These are phyloP conservation scores for Garra rufa DNA, from an alignment of 2,113 vertebrate genomes.

Conservation along the genomic window DNA sequence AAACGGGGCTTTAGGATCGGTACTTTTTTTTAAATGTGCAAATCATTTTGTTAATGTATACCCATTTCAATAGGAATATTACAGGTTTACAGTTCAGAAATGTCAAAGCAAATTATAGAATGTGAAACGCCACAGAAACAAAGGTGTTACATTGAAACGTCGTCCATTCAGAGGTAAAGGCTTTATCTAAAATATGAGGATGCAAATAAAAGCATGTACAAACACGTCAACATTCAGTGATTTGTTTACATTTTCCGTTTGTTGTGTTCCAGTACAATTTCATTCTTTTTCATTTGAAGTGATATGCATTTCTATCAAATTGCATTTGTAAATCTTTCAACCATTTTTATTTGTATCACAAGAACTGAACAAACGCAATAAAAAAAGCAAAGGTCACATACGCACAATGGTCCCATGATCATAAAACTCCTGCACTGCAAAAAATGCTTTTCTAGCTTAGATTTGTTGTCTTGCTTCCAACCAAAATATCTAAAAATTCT, in stretches of 20 bases:
- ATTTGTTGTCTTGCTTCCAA: too few species aligned
- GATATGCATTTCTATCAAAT: background rate
- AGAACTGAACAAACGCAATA: background rate
- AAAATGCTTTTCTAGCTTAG: too few species aligned
- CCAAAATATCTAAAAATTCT: too few species aligned
- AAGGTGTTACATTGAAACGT: background rate
- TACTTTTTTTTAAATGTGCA: background rate
- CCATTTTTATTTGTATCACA: background rate
- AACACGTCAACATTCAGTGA: conserved; percentile 35
- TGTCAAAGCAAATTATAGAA: conserved; percentile 4
- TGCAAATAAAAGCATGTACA: conserved; percentile 32
- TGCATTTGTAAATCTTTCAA: conserved; percentile 12
- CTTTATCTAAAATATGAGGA: conserved; percentile 25
- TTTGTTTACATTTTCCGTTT: conserved; percentile 25
- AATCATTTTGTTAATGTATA: background rate
- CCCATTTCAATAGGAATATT: background rate
- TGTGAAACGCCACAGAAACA: background rate
- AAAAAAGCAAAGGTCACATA: background rate
- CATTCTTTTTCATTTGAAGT: background rate
- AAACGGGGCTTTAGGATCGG: background rate
- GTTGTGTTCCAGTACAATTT: conserved; percentile 25
- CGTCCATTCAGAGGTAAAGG: conserved; percentile 45
- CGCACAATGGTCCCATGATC: conserved; percentile 23
- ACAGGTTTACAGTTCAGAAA: background rate
- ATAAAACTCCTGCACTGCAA: conserved; percentile 13